phyloP scores from a whole-genome alignment of 2,888 invertebrate species.

The Priocnemis perturbator region DNA sequence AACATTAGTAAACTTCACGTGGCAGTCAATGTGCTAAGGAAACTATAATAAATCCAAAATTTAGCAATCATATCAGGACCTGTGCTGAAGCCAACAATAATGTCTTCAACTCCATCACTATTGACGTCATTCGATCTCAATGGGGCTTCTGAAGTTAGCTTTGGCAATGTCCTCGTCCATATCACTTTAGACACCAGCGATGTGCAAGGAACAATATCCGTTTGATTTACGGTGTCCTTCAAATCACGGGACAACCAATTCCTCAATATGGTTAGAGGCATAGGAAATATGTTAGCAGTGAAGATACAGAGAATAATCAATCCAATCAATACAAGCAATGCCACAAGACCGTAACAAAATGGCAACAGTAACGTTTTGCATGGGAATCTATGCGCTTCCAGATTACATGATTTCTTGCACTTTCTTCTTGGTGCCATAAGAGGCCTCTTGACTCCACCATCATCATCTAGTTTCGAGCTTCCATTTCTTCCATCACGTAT shows the following conservation, averaged over 20 bases:
- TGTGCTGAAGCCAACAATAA: slow-evolving; percentile 87
- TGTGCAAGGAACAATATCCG: slow-evolving; percentile 79
- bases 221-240: slow-evolving; percentile 50
- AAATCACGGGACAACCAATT: slow-evolving; percentile 77
- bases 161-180: slow-evolving; percentile 83
- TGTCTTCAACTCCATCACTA: slow-evolving; percentile 82
- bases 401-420: slow-evolving; percentile 75
- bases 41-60: slow-evolving; percentile 25
- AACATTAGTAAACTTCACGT: no score
- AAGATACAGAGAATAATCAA: slow-evolving; percentile 81
- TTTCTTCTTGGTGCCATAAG: slow-evolving; percentile 85
- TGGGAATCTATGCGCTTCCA: slow-evolving; percentile 77
- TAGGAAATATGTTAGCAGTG: slow-evolving; percentile 81
- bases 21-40: slow-evolving; percentile 11
- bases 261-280: slow-evolving; percentile 79
- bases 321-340: slow-evolving; percentile 78
- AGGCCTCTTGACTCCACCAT: slow-evolving; percentile 83
- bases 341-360: slow-evolving; percentile 81
- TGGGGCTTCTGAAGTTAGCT: slow-evolving; percentile 85
- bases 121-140: slow-evolving; percentile 84
- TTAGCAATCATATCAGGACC: slow-evolving; percentile 74
- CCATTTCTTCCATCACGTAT: slow-evolving; percentile 84
- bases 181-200: slow-evolving; percentile 79
- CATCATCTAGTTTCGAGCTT: slow-evolving; percentile 80
- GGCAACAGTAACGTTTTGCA: slow-evolving; percentile 81